A percentile compares a stretch with the other conserved stretches of the same genome.
phyloP scores from a whole-genome alignment of 2,888 invertebrate genomes.

The Agrotis ipsilon region DNA sequence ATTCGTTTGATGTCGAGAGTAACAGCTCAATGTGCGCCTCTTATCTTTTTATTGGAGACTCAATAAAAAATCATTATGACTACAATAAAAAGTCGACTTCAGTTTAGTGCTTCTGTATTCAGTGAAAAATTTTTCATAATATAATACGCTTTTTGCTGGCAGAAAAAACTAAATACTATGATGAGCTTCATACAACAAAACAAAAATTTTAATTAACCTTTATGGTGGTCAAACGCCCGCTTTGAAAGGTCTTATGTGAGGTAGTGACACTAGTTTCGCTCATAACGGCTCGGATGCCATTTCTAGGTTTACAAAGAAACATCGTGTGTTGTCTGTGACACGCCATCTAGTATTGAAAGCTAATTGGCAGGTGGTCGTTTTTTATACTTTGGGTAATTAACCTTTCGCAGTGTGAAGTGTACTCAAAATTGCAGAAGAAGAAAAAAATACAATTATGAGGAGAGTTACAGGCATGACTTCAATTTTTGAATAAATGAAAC shows the following conservation, averaged over 20 bases:
- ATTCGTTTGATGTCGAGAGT: slow-evolving; percentile 17
- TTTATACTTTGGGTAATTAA: slow-evolving; percentile 68
- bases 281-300: slow-evolving; percentile 61
- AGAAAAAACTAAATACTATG: slow-evolving; percentile 43
- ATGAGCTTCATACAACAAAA: slow-evolving; percentile 47
- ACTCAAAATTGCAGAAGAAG: slow-evolving; percentile 45
- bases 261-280: slow-evolving; percentile 59
- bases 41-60: slow-evolving; percentile 1
- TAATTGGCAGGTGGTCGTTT: slow-evolving; percentile 71
- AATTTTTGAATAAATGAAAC: slow-evolving; percentile 54
- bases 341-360: slow-evolving; percentile 65
- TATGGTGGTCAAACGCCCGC: slow-evolving; percentile 10
- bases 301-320: slow-evolving; percentile 64
- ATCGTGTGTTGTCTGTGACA: slow-evolving; percentile 54
- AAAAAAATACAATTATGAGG: slow-evolving; percentile 51
- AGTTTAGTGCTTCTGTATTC: slow-evolving; percentile 20
- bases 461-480: slow-evolving; percentile 37
- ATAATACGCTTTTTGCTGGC: slow-evolving; percentile 30
- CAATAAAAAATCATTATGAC: slow-evolving; percentile 15
- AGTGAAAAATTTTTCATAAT: slow-evolving; percentile 16
- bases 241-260: slow-evolving; percentile 43
- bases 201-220: slow-evolving; percentile 59
- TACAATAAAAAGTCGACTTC: slow-evolving; percentile 8
- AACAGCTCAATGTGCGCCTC: slow-evolving; percentile 36
- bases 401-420: slow-evolving; percentile 69